Conservation (phyloP, 1,140 invertebrate species). For the Saccostrea cuccullata region DNA sequence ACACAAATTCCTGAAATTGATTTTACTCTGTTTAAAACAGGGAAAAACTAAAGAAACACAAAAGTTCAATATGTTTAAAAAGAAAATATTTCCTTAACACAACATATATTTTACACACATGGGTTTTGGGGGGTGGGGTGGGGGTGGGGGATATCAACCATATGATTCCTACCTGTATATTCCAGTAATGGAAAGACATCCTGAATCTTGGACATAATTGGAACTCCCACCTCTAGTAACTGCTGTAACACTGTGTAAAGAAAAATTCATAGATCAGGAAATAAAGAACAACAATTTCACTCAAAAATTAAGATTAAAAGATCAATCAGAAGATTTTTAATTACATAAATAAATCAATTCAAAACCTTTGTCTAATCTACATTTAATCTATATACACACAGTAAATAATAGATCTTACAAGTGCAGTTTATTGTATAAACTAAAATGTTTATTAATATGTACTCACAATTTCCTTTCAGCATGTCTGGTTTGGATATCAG, state of each 20-base stretch:
- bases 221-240: slow-evolving; percentile 69
- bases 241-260: slow-evolving; percentile 70
- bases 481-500: slow-evolving; percentile 71
- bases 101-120: too few relatives aligned
- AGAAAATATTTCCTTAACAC: too few relatives aligned
- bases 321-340: too few relatives aligned
- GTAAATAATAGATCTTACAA: background rate
- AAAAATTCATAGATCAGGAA: background rate
- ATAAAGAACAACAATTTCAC: too few relatives aligned
- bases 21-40: background rate
- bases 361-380: background rate
- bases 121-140: too few relatives aligned
- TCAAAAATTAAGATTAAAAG: too few relatives aligned
- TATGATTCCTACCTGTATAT: slow-evolving; percentile 66
- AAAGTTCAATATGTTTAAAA: too few relatives aligned
- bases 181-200: slow-evolving; percentile 72
- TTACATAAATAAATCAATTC: too few relatives aligned
- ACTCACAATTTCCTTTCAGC: slow-evolving; percentile 72
- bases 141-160: background rate
- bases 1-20: too few relatives aligned
- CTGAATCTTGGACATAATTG: slow-evolving; percentile 64
- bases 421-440: background rate
- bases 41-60: background rate
- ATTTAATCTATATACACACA: background rate
- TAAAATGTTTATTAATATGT: background rate